Evolutionary conservation across 1,140 invertebrate species (phyloP).

Genomic region (Ericerus pela): DNA sequence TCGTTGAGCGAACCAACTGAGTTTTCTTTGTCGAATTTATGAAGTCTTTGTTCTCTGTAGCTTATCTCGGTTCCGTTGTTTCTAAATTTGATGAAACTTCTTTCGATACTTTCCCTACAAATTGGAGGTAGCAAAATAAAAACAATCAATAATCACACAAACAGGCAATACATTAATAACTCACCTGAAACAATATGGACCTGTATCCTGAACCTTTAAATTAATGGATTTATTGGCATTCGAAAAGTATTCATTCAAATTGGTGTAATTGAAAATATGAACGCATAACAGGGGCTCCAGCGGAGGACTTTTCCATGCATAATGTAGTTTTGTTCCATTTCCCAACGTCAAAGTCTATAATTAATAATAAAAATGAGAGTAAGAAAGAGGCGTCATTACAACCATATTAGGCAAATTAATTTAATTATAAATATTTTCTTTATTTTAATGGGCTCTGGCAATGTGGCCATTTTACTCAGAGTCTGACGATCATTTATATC

Average conservation of each 20-base stretch:
- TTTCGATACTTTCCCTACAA: constrained; percentile 1
- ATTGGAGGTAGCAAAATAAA: background rate
- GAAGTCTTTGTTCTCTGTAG: background rate
- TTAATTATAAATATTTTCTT: too few species aligned
- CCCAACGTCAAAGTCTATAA: constrained; percentile 51
- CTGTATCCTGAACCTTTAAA: constrained; percentile 57
- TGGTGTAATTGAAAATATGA: constrained; percentile 77
- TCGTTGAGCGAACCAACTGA: background rate
- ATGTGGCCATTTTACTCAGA: too few species aligned
- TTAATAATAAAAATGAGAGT: too few species aligned
- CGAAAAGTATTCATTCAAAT: constrained; percentile 49
- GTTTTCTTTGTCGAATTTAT: background rate
- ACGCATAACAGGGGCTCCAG: constrained; percentile 68
- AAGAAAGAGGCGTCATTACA: too few species aligned
- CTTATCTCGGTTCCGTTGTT: background rate
- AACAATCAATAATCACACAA: too few species aligned
- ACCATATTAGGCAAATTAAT: too few species aligned
- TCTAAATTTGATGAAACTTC: background rate
- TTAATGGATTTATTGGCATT: constrained; percentile 35
- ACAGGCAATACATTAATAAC: too few species aligned
- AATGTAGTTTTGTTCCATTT: constrained; percentile 63
- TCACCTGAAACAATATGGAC: constrained; percentile 80
- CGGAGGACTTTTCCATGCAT: constrained; percentile 65
- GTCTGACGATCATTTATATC: too few species aligned
- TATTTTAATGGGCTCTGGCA: too few species aligned